These are phyloP conservation scores for Cordylochernes scorpioides DNA, from an alignment of 2,888 invertebrate genomes.

Conservation along the genomic window DNA sequence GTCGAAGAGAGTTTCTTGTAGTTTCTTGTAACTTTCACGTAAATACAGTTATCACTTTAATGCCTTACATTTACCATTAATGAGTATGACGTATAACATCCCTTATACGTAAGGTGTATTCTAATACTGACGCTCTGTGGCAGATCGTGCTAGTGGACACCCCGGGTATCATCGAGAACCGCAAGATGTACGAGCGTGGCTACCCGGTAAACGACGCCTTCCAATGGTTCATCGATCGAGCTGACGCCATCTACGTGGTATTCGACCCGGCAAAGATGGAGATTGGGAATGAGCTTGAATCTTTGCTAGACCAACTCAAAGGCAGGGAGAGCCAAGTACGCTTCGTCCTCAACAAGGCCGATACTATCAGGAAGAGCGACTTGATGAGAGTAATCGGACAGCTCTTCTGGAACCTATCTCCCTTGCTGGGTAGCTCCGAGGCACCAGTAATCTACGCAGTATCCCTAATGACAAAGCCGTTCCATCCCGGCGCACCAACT, in stretches of 20 bases:
- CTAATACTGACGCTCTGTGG: too few species aligned
- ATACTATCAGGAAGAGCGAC: conserved; percentile 69
- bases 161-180: conserved; percentile 63
- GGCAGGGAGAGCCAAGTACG: conserved; percentile 76
- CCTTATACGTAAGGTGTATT: too few species aligned
- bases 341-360: conserved; percentile 78
- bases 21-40: too few species aligned
- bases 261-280: conserved; percentile 86
- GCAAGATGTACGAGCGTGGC: conserved; percentile 67
- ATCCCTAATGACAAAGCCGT: conserved; percentile 17
- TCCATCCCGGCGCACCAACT: conserved; percentile 11
- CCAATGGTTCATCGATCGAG: conserved; percentile 81
- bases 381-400: conserved; percentile 39
- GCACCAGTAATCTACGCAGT: conserved; percentile 72
- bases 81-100: too few species aligned
- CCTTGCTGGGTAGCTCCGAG: conserved; percentile 66
- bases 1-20: too few species aligned
- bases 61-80: too few species aligned
- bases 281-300: conserved; percentile 78
- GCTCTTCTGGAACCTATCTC: conserved; percentile 87
- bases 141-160: conserved; percentile 86
- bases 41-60: too few species aligned
- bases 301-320: conserved; percentile 74
- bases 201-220: conserved; percentile 88
- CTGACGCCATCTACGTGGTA: conserved; percentile 76